Percentiles rank a stretch among this genome's conserved stretches.
Conservation (phyloP, 2,888 invertebrate species). For the Erebia ligea region DNA sequence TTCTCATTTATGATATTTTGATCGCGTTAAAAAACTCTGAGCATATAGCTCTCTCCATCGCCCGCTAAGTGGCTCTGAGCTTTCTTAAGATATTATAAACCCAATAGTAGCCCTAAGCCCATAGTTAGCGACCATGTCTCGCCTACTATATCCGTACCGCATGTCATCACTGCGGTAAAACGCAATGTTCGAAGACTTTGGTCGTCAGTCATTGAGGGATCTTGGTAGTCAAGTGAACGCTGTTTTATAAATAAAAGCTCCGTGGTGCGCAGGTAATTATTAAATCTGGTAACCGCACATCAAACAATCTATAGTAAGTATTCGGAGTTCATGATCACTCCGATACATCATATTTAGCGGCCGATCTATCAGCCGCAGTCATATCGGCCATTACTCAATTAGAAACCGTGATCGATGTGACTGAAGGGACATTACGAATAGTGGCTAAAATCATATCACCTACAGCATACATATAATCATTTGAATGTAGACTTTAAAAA, state of each 20-base stretch:
- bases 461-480: neutral
- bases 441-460: slow-evolving; percentile 33
- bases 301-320: slow-evolving; percentile 23
- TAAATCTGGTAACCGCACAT: neutral
- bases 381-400: slow-evolving; percentile 69
- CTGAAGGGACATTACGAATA: slow-evolving; percentile 43
- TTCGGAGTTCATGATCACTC: slow-evolving; percentile 40
- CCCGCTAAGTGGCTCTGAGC: too few relatives aligned
- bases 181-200: too few relatives aligned
- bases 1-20: too few relatives aligned
- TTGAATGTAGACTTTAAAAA: slow-evolving; percentile 14
- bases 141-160: too few relatives aligned
- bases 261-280: neutral
- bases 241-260: neutral
- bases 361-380: slow-evolving; percentile 62
- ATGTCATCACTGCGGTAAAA: too few relatives aligned
- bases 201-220: too few relatives aligned
- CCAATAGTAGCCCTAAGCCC: too few relatives aligned
- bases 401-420: slow-evolving; percentile 59
- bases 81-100: too few relatives aligned
- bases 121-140: too few relatives aligned
- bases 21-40: too few relatives aligned
- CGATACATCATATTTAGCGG: slow-evolving; percentile 62
- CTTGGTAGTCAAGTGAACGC: too few relatives aligned
- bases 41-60: too few relatives aligned